Conservation (phyloP, 2,797 vertebrate species). For the Myripristis murdjan region DNA sequence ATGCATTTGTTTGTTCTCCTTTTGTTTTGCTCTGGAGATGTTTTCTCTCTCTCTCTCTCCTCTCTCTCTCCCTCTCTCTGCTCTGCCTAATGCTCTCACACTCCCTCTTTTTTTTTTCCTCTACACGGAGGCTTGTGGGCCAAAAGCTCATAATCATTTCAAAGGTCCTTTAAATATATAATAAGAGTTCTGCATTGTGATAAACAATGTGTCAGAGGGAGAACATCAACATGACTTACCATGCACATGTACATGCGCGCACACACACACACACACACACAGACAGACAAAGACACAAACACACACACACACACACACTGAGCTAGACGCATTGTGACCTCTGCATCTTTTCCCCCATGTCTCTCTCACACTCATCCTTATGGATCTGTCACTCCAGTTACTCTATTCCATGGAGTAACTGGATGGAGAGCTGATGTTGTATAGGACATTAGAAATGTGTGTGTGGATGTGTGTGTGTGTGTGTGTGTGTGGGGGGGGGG, state of each 20-base stretch:
- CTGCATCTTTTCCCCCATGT: slow-evolving; percentile 16
- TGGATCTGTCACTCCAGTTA: slow-evolving; percentile 13
- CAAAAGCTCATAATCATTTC: slow-evolving; percentile 87
- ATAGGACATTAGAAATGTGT: neutral
- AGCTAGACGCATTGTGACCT: slow-evolving; percentile 27
- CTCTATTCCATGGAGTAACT: neutral
- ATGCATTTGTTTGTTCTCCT: slow-evolving; percentile 76
- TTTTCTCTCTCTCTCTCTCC: slow-evolving; percentile 26
- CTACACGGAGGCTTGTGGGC: slow-evolving; percentile 70
- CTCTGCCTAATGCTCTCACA: slow-evolving; percentile 42
- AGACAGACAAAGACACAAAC: too few relatives aligned
- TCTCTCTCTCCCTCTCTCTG: slow-evolving; percentile 18
- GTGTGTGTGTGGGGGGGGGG: too few relatives aligned
- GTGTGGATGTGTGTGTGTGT: neutral
- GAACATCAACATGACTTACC: slow-evolving; percentile 63
- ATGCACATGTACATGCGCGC: neutral
- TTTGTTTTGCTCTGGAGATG: slow-evolving; percentile 79
- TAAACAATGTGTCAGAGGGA: slow-evolving; percentile 82
- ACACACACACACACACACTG: slow-evolving; percentile 6
- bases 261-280: slow-evolving; percentile 3
- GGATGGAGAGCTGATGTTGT: neutral
- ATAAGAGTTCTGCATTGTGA: slow-evolving; percentile 81
- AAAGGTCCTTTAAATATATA: slow-evolving; percentile 86
- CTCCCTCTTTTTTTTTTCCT: slow-evolving; percentile 62
- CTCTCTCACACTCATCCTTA: slow-evolving; percentile 17